Evolutionary conservation across 2,888 invertebrate species (phyloP).

Genomic region (Dendrolimus pini): DNA sequence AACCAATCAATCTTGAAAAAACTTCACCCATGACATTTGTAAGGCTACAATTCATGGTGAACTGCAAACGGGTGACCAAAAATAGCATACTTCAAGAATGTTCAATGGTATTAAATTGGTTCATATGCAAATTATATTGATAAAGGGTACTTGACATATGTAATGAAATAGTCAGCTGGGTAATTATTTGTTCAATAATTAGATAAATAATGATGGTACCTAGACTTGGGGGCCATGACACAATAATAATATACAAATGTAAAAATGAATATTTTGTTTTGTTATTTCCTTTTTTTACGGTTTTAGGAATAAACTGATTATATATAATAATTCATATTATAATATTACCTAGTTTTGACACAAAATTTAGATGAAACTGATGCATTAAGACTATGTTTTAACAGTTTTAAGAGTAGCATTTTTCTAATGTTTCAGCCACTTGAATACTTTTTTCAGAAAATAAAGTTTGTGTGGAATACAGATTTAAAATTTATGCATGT

Average conservation of each 20-base stretch:
- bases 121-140: background rate
- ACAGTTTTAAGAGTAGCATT: no score
- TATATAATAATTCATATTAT: no score
- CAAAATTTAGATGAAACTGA: no score
- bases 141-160: background rate
- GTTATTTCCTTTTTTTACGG: no score
- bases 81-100: slow-evolving; percentile 12
- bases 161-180: background rate
- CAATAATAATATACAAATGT: background rate
- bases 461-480: no score
- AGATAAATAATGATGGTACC: background rate
- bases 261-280: no score
- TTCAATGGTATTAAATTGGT: slow-evolving; percentile 7
- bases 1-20: background rate
- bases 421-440: no score
- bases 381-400: no score
- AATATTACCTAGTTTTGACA: no score
- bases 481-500: no score
- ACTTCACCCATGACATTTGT: slow-evolving; percentile 12
- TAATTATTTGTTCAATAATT: background rate
- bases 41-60: slow-evolving; percentile 30
- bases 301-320: no score
- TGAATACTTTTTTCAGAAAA: no score
- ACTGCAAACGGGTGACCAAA: slow-evolving; percentile 22
- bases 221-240: background rate